phyloP scores from a whole-genome alignment of 2,113 vertebrate species.

The Origma solitaria region DNA sequence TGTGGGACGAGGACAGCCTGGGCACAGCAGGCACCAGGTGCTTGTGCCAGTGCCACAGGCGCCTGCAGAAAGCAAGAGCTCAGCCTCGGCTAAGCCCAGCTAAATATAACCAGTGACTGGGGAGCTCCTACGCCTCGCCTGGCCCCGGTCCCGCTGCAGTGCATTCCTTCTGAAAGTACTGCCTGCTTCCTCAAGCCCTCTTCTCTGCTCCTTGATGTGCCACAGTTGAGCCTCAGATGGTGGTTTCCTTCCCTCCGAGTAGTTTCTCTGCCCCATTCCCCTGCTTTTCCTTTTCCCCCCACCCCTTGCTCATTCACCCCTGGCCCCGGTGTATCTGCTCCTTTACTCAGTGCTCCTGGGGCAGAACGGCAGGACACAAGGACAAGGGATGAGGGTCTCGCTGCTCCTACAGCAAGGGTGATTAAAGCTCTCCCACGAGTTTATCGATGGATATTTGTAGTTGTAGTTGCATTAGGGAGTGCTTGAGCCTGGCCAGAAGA shows the following conservation, averaged over 20 bases:
- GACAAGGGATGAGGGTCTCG: neutral
- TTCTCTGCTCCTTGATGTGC: neutral
- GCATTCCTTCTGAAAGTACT: neutral
- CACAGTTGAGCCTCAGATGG: neutral
- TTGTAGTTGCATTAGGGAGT: neutral
- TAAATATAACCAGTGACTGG: neutral
- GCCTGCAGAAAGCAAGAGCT: neutral
- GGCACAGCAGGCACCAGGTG: accelerated
- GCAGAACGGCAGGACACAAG: neutral
- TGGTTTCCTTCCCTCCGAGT: neutral
- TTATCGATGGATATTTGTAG: neutral
- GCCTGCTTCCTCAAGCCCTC: neutral
- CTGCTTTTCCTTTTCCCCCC: neutral
- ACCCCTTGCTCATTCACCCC: neutral
- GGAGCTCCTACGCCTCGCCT: neutral
- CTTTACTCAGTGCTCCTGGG: accelerated
- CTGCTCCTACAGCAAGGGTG: neutral
- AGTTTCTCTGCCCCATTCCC: neutral
- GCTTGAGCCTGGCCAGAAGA: neutral
- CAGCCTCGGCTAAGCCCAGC: neutral
- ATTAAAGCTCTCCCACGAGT: neutral
- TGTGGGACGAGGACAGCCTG: neutral
- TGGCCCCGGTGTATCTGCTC: neutral
- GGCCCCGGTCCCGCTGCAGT: accelerated
- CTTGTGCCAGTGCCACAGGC: neutral